A percentile compares a stretch with the other conserved stretches of the same genome.
Conservation (phyloP, 2,797 vertebrate species). For the Trematomus bernacchii region DNA sequence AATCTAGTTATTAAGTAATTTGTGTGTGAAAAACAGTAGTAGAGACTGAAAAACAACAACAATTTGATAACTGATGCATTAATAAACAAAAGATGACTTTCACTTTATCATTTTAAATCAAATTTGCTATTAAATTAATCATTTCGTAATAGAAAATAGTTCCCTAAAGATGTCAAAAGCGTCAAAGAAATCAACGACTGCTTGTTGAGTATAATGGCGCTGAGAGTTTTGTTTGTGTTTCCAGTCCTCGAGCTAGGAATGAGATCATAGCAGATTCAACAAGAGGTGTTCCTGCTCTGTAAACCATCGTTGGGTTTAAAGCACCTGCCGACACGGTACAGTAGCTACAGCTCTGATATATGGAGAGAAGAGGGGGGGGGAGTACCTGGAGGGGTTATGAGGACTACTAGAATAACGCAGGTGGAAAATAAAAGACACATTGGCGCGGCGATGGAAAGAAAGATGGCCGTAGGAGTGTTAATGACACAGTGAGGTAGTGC, state of each 20-base stretch:
- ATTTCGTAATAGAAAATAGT: too few relatives aligned
- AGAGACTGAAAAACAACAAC: background rate
- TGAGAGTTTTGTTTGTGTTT: constrained; percentile 1
- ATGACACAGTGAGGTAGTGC: constrained; percentile 59
- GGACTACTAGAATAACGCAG: background rate
- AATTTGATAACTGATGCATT: background rate
- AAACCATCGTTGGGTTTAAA: constrained; percentile 40
- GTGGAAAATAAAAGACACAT: constrained; percentile 25
- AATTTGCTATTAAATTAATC: too few relatives aligned
- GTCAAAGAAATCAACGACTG: background rate
- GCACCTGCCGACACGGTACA: constrained; percentile 32
- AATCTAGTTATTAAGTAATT: too few relatives aligned
- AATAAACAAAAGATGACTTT: background rate
- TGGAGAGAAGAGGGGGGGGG: background rate
- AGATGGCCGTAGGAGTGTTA: constrained; percentile 33
- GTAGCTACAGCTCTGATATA: background rate
- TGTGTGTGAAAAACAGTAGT: background rate
- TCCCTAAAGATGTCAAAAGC: background rate
- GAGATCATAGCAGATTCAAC: constrained; percentile 6
- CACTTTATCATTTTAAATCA: too few relatives aligned
- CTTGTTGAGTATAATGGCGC: background rate
- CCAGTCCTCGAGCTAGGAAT: constrained; percentile 26
- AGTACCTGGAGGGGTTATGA: background rate
- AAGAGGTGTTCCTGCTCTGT: constrained; percentile 32
- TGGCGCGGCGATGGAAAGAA: constrained; percentile 1